Evolutionary conservation across 23 tunicate species (phyloP).

Genomic region (Oikopleura dioica): DNA sequence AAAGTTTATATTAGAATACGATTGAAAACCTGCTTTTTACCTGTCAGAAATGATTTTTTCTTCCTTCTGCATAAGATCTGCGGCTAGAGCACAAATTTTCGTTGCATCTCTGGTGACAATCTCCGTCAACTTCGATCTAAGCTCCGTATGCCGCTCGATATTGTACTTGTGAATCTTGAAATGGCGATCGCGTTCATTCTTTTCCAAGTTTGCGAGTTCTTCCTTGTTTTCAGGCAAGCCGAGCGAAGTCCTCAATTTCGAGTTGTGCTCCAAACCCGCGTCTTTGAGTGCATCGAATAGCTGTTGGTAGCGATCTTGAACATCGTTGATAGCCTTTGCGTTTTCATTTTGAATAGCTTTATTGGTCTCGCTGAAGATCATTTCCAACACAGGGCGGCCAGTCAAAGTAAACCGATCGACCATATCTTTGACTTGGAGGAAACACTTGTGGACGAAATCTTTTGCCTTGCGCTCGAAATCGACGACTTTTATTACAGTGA

Average conservation of each 20-base stretch:
- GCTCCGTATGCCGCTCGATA: too few relatives aligned
- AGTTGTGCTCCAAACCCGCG: neutral
- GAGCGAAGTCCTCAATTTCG: neutral
- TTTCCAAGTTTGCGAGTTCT: neutral
- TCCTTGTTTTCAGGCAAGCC: neutral
- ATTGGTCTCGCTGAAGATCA: neutral
- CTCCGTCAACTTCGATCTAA: too few relatives aligned
- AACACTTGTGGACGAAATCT: neutral
- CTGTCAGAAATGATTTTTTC: too few relatives aligned
- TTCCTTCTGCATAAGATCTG: too few relatives aligned
- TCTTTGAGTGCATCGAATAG: slow-evolving; percentile 2
- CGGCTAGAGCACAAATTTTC: too few relatives aligned
- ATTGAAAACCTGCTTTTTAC: too few relatives aligned
- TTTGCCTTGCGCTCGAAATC: neutral
- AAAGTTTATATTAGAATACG: too few relatives aligned
- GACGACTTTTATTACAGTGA: neutral
- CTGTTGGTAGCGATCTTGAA: neutral
- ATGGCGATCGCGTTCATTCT: neutral
- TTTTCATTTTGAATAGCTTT: neutral
- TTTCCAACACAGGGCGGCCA: neutral
- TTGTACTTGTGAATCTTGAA: neutral
- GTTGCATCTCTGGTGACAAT: too few relatives aligned
- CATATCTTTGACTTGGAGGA: neutral
- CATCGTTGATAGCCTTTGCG: neutral
- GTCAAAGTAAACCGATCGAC: neutral